Evolutionary conservation across 2,888 invertebrate species (phyloP), one percentile per base, ranked within the genome.

Genomic region (Caenorhabditis japonica): DNA sequence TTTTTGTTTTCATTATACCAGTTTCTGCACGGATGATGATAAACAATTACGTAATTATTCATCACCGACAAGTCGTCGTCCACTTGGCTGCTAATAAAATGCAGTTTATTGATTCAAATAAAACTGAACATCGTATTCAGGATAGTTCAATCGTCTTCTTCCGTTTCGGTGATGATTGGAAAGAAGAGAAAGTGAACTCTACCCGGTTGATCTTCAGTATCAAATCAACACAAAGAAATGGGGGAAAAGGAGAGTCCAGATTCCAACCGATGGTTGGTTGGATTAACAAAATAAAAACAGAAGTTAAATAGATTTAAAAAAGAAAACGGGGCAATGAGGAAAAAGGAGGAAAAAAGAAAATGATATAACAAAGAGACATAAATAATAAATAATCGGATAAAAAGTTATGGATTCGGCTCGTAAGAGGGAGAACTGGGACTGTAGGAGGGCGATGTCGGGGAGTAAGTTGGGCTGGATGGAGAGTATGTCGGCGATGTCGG

Each of bases 401-500:
- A 47, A 58, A 8, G 15, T 15, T 56, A 56, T 13, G 41, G 44
- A 44, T 44, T 49, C 39, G 55, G 55, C 49, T 56, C 61, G 46
- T 61, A 61, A 13, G 61, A 44, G 25, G 61, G 61, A 44, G 61
- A 61, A 36, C 52, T 60, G n/a, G 79, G 61, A 79, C 93, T 93
- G 88, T 94, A 94, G 4, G 0, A 92, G 4, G 89, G 88, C 19
- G 85, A 87, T 1, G 89, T 87, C 0, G 92, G 92, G 1, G 93
- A 92, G 74, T 93, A 92, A 86, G 90, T 92, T 0, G 89, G 88
- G 21, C 84, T 85, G 2, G 89, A 87, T 0, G 92, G 92, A 1
- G 93, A 92, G 74, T 93, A 92, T 13, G 51, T 56, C 33, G 94
- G 93, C 17, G 92, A 91, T 0, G 92, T 91, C 0, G 93, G 93